Base-by-base conservation (phyloP, 2,888 invertebrate genomes). In the Ectemnius cavifrons region DNA sequence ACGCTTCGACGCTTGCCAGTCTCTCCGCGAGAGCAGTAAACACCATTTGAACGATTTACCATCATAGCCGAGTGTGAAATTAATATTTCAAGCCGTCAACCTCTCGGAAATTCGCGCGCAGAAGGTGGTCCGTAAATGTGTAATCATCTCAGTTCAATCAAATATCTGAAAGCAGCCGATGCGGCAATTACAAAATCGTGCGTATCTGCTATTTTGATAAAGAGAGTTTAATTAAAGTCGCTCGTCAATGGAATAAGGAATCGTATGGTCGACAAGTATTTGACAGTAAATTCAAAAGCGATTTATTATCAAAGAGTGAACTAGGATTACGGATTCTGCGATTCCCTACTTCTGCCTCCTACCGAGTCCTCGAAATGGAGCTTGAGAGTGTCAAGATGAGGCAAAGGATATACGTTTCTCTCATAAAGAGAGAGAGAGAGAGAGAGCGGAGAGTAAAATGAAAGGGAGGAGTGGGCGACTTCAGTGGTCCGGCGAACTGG, bases 401-500 rank as follows among this genome's bases (percentile, higher is more conserved):
- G 67, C 74, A 61, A 66, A 73, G 63, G 69, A 73, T 4, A 62
- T 27, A 60, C 61, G 67, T 46, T 45, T 67, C 57, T 57, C 20
- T 28, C 49, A 20, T 13, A 20, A 28, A 61, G 62, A 47, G 61
- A 67, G 61, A 62, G 68, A 74, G 14, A 52, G 4, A 2, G 52
- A 64, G 67, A 60, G 47, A 69, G 46, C 56, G 68, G 63, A 71
- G 37, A 67, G 78, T 67, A 68, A 78, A 80, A 77, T 76, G 75
- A 81, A 37, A 37, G 75, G 72, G 74, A 74, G 71, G 77, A 76
- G 80, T 81, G 82, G 82, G 85, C 83, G 79, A 79, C 84, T 86
- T 86, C 86, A 82, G 77, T 87, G 89, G 87, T 84, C 78, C 82
- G 74, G 86, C 86, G 88, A 89, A 87, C 88, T 89, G 89, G 89